Evolutionary conservation across 2,113 vertebrate genomes (phyloP).

Genomic region (Emberiza fucata): DNA sequence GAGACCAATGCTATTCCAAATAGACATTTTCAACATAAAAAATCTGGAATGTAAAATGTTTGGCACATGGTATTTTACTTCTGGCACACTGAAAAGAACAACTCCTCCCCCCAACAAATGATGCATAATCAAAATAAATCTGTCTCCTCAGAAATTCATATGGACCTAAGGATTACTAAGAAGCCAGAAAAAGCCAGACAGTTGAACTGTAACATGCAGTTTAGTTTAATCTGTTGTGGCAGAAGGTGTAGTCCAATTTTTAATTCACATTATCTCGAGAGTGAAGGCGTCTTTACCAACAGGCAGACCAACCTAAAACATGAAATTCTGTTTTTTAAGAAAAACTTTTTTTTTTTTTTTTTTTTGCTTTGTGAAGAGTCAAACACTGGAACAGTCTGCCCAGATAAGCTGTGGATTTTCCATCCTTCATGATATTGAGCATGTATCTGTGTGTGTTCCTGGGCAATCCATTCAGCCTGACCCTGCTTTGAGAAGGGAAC

Average conservation of each 20-base stretch:
- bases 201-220: neutral
- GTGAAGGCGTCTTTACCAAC: neutral
- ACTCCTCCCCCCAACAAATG: neutral
- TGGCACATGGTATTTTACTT: neutral
- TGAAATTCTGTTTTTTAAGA: neutral
- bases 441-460: neutral
- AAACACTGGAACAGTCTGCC: neutral
- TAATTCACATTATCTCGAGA: neutral
- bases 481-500: neutral
- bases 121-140: constrained; percentile 12
- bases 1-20: neutral
- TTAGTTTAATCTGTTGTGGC: neutral
- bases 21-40: neutral
- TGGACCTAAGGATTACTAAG: neutral
- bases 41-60: neutral
- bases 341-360: neutral
- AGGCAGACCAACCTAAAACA: neutral
- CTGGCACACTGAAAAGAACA: neutral
- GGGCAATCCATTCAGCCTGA: neutral
- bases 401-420: neutral
- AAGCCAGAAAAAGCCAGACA: neutral
- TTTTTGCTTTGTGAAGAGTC: neutral
- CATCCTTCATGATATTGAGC: neutral
- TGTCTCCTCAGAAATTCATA: neutral
- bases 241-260: neutral